A percentile compares a stretch with the other conserved stretches of the same genome.
Evolutionary conservation across 2,797 vertebrate species (phyloP).

Genomic region (Lithobates sylvaticus): DNA sequence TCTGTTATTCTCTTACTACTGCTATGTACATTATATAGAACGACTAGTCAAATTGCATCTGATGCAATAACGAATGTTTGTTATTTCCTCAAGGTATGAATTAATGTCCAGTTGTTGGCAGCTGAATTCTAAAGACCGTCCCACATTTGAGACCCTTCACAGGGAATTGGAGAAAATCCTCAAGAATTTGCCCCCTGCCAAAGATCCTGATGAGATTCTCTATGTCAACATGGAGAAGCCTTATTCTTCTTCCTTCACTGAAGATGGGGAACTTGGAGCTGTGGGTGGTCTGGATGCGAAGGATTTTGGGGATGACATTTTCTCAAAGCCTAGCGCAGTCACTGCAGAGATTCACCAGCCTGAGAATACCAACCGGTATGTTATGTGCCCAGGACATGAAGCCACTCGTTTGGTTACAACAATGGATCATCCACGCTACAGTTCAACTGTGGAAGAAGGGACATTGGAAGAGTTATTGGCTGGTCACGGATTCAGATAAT

Average conservation of each 20-base stretch:
- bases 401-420: slow-evolving; percentile 70
- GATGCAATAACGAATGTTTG: not conserved
- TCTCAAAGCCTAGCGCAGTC: slow-evolving; percentile 78
- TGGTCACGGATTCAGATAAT: slow-evolving; percentile 41
- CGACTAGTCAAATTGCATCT: not conserved
- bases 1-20: not conserved
- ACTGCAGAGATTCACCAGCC: slow-evolving; percentile 82
- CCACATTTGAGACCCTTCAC: slow-evolving; percentile 81
- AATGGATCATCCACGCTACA: slow-evolving; percentile 12
- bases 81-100: slow-evolving; percentile 78
- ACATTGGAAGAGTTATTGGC: slow-evolving; percentile 51
- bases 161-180: slow-evolving; percentile 86
- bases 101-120: slow-evolving; percentile 92
- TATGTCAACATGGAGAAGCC: slow-evolving; percentile 94
- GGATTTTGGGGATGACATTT: slow-evolving; percentile 60
- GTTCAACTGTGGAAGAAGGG: slow-evolving; percentile 44
- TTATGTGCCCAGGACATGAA: slow-evolving; percentile 86
- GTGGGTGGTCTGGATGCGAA: slow-evolving; percentile 81
- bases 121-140: slow-evolving; percentile 87
- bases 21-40: not conserved
- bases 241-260: slow-evolving; percentile 48
- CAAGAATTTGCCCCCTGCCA: slow-evolving; percentile 83
- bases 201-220: slow-evolving; percentile 88
- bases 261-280: slow-evolving; percentile 79
- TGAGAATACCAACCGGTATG: slow-evolving; percentile 80